Percentiles rank a stretch among this genome's conserved stretches.
Conservation (phyloP, 2,888 invertebrate genomes). For the Saturnia japonica region DNA sequence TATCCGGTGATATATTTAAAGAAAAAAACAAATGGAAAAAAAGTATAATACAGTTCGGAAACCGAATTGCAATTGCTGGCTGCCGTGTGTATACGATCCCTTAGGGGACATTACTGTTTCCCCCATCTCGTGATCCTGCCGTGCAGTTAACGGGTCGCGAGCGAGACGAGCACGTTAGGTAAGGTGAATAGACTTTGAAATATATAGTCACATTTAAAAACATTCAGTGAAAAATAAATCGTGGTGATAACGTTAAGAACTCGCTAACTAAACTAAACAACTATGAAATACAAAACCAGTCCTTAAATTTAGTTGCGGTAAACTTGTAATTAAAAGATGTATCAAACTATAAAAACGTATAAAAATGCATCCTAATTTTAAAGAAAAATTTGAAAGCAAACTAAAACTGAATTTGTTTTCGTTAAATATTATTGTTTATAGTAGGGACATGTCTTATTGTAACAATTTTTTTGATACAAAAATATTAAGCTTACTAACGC, state of each 20-base stretch:
- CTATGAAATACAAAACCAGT: neutral
- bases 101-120: slow-evolving; percentile 57
- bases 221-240: no score
- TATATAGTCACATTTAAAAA: slow-evolving; percentile 44
- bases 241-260: no score
- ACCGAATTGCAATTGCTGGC: slow-evolving; percentile 16
- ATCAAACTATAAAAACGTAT: neutral
- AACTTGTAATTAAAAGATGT: neutral
- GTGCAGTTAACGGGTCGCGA: slow-evolving; percentile 44
- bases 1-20: neutral
- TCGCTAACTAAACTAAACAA: no score
- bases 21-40: slow-evolving; percentile 1
- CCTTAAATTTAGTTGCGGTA: neutral
- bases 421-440: neutral
- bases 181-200: slow-evolving; percentile 64
- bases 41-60: slow-evolving; percentile 9
- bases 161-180: slow-evolving; percentile 46
- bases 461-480: neutral
- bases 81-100: slow-evolving; percentile 38
- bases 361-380: neutral
- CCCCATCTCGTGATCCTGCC: slow-evolving; percentile 51
- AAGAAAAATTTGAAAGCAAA: neutral
- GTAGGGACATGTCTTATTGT: neutral
- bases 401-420: slow-evolving; percentile 24
- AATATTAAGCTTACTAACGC: slow-evolving; percentile 3